Evolutionary conservation across 2,888 invertebrate genomes (phyloP).

Genomic region (Cheilosia grossa): DNA sequence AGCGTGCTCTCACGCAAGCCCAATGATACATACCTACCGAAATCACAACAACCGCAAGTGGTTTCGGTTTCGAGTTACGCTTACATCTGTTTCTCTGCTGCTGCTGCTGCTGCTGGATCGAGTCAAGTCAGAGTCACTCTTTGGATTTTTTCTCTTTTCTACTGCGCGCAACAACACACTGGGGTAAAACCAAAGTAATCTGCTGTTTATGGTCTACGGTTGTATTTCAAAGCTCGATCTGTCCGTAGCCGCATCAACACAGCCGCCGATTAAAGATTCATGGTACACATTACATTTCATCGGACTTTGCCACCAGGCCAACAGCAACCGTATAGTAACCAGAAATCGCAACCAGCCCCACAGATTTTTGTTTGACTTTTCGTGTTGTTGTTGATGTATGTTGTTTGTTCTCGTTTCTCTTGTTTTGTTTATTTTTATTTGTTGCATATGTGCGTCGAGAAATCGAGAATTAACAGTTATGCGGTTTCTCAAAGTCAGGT

Average conservation of each 20-base stretch:
- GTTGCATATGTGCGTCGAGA: conserved; percentile 1
- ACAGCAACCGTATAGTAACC: neutral
- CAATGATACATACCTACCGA: neutral
- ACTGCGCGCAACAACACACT: neutral
- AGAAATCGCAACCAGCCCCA: neutral
- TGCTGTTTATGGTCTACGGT: conserved; percentile 1
- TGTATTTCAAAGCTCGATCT: conserved; percentile 3
- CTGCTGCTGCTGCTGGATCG: neutral
- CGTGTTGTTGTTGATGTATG: conserved; percentile 14
- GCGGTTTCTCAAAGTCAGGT: conserved; percentile 25
- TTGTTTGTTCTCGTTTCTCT: conserved; percentile 25
- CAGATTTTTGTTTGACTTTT: neutral
- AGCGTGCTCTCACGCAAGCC: conserved; percentile 22
- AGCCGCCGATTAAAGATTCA: neutral
- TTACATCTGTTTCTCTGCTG: neutral
- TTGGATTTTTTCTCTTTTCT: neutral
- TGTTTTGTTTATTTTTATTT: conserved; percentile 16
- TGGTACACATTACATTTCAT: neutral
- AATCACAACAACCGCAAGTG: conserved; percentile 26
- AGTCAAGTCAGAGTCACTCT: neutral
- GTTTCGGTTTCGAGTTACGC: conserved; percentile 29
- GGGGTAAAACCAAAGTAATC: conserved; percentile 3
- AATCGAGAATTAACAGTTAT: conserved; percentile 42
- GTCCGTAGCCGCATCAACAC: neutral
- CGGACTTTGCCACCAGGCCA: conserved; percentile 21